Conservation (phyloP, 2,888 invertebrate species). For the Mactromeris polynyma region DNA sequence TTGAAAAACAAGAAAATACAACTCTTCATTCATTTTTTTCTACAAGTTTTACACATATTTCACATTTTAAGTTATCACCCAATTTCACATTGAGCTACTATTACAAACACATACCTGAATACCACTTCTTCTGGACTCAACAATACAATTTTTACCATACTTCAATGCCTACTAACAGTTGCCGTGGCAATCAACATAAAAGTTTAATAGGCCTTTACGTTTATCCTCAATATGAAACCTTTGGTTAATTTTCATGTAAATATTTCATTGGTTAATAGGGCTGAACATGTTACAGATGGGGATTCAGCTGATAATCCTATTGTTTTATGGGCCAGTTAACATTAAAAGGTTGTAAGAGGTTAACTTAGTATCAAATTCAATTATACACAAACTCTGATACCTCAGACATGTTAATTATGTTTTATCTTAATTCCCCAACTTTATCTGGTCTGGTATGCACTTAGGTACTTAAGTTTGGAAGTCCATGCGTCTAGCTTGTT, state of each 20-base stretch:
- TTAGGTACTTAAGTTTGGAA: not conserved
- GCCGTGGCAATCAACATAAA: constrained; percentile 6
- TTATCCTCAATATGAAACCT: not conserved
- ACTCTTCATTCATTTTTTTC: not conserved
- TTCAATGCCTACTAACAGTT: constrained; percentile 16
- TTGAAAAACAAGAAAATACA: not conserved
- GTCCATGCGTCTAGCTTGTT: no score
- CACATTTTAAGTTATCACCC: not conserved
- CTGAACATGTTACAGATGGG: not conserved
- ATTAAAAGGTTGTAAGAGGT: not conserved
- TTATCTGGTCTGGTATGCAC: not conserved
- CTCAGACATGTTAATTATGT: not conserved
- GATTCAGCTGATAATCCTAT: constrained; percentile 23
- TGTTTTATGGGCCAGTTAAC: constrained; percentile 26
- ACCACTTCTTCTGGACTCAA: not conserved
- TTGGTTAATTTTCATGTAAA: constrained; percentile 16
- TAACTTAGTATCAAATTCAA: not conserved
- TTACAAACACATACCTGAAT: not conserved
- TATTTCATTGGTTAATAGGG: constrained; percentile 13
- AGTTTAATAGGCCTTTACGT: not conserved
- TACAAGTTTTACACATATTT: not conserved
- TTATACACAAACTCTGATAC: not conserved
- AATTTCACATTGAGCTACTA: not conserved
- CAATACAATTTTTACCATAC: constrained; percentile 9
- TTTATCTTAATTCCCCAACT: not conserved